These are phyloP conservation scores for Drosophila sordidula DNA, from an alignment of 2,888 invertebrate species.

Conservation along the genomic window DNA sequence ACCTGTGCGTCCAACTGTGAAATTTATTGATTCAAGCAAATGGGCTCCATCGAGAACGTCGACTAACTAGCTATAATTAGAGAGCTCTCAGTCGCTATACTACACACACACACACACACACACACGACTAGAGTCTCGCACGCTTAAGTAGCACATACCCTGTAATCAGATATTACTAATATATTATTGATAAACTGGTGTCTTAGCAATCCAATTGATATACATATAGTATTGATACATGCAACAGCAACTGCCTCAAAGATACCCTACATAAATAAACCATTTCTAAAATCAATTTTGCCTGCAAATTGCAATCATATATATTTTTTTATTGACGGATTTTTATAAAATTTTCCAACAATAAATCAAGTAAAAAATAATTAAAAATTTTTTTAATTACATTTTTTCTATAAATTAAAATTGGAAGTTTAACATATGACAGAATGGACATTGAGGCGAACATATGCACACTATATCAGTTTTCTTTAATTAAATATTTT, in stretches of 20 bases:
- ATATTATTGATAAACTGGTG: not conserved
- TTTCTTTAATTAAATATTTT: too few relatives aligned
- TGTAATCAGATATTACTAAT: not conserved
- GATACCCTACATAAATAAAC: not conserved
- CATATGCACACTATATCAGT: too few relatives aligned
- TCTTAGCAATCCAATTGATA: not conserved
- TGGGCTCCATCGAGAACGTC: conserved; percentile 48
- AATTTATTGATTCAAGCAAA: conserved; percentile 79
- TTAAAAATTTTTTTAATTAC: too few relatives aligned
- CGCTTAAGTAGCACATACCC: conserved; percentile 20
- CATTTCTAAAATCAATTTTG: too few relatives aligned
- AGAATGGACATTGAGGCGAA: too few relatives aligned
- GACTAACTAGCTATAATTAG: conserved; percentile 62
- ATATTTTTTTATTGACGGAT: too few relatives aligned
- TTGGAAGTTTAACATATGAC: too few relatives aligned
- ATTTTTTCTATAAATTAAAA: too few relatives aligned
- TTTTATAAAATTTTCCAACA: too few relatives aligned
- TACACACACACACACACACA: not conserved
- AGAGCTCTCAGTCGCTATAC: conserved; percentile 32
- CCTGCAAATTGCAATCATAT: too few relatives aligned
- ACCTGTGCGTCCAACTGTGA: conserved; percentile 74
- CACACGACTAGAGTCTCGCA: not conserved
- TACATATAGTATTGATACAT: too few relatives aligned
- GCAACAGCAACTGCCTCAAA: not conserved
- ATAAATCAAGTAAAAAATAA: too few relatives aligned